Evolutionary conservation across 1,140 invertebrate genomes (phyloP).

Genomic region (Drosophila nasuta): DNA sequence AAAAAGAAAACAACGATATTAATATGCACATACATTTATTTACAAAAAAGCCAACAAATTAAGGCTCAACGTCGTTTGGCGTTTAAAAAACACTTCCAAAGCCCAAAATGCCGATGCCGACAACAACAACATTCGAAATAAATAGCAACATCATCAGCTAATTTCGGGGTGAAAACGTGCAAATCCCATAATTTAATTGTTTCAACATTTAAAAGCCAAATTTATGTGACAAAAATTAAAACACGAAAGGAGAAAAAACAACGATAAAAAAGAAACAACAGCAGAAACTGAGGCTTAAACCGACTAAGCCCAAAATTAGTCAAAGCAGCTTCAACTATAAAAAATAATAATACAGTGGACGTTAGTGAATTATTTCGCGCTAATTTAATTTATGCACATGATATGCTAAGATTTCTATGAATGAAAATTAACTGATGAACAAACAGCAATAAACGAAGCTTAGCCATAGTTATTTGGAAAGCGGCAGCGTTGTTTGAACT

Average conservation of each 20-base stretch:
- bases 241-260: conserved; percentile 14
- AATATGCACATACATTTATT: conserved; percentile 43
- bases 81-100: conserved; percentile 74
- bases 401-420: conserved; percentile 76
- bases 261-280: too few relatives aligned
- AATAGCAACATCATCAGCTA: conserved; percentile 19
- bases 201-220: conserved; percentile 69
- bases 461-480: conserved; percentile 7
- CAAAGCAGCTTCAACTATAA: conserved; percentile 46
- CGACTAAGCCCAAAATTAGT: conserved; percentile 67
- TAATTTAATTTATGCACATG: conserved; percentile 52
- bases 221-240: conserved; percentile 65
- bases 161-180: conserved; percentile 72
- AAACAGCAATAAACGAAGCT: conserved; percentile 5
- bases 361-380: conserved; percentile 70
- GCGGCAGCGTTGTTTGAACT: conserved; percentile 28
- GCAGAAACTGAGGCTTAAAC: conserved; percentile 30
- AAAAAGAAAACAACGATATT: conserved; percentile 53
- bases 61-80: conserved; percentile 30
- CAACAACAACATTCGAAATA: conserved; percentile 16
- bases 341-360: too few relatives aligned
- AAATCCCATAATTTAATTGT: conserved; percentile 82
- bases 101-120: conserved; percentile 64
- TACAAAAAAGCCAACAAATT: conserved; percentile 44
- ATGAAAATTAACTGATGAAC: conserved; percentile 51